A percentile compares a stretch with the other conserved stretches of the same genome.
Evolutionary conservation across 2,113 vertebrate genomes (phyloP).

Genomic region (Rattus rattus): DNA sequence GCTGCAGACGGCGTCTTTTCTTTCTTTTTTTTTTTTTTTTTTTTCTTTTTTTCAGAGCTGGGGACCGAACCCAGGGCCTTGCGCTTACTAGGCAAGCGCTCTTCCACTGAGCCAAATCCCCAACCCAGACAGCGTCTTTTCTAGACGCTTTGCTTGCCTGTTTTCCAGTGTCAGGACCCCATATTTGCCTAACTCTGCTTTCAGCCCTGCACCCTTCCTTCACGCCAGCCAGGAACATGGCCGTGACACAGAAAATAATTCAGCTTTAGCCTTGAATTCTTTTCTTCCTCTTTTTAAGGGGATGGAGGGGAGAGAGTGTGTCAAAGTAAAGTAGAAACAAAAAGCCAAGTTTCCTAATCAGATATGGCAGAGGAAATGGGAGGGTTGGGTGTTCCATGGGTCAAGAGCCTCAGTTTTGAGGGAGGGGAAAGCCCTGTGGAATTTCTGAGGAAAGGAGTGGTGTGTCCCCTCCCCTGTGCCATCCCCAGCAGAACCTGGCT

Average conservation of each 20-base stretch:
- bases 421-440: background rate
- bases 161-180: background rate
- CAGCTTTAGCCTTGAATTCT: background rate
- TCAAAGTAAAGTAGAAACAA: constrained; percentile 6
- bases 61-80: no score
- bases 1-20: background rate
- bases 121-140: background rate
- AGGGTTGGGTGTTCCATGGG: background rate
- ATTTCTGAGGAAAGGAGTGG: background rate
- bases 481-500: background rate
- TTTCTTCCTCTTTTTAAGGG: background rate
- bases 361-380: background rate
- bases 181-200: background rate
- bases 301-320: background rate
- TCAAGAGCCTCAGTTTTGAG: background rate
- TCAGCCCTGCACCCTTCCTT: background rate
- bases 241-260: background rate
- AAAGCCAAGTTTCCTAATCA: background rate
- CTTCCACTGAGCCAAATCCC: no score
- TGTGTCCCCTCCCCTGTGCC: background rate
- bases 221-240: background rate
- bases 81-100: no score
- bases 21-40: no score
- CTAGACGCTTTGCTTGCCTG: background rate
- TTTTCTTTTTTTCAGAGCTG: no score